phyloP scores from a whole-genome alignment of 2,113 vertebrate genomes.

The Corapipo altera region DNA sequence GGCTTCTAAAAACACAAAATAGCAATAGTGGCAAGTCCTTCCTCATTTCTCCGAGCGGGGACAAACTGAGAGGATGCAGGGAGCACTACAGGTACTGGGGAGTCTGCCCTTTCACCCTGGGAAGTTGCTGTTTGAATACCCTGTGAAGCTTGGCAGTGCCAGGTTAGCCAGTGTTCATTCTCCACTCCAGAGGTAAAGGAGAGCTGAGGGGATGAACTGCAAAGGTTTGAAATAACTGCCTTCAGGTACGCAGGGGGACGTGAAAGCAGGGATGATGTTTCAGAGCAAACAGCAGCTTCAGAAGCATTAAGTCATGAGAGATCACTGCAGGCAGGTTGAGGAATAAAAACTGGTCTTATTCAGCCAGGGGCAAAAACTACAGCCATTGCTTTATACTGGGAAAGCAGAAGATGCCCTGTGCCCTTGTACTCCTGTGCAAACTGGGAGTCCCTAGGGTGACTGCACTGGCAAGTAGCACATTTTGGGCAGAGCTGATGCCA shows the following conservation, averaged over 20 bases:
- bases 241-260: rapidly evolving
- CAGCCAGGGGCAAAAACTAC: neutral
- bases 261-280: neutral
- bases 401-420: neutral
- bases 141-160: neutral
- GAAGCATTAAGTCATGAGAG: neutral
- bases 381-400: neutral
- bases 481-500: neutral
- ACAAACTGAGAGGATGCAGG: neutral
- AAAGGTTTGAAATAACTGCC: neutral
- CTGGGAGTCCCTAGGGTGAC: neutral
- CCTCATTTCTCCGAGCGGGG: neutral
- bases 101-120: too few species aligned
- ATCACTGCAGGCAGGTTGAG: neutral
- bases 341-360: neutral
- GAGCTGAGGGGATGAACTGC: neutral
- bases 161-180: neutral
- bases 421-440: neutral
- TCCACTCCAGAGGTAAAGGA: neutral
- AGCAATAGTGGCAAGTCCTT: neutral
- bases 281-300: neutral
- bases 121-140: neutral
- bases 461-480: neutral
- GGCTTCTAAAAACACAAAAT: neutral
- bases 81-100: neutral